Evolutionary conservation across 1,140 invertebrate species (phyloP).

Genomic region (Danaus melanippus): DNA sequence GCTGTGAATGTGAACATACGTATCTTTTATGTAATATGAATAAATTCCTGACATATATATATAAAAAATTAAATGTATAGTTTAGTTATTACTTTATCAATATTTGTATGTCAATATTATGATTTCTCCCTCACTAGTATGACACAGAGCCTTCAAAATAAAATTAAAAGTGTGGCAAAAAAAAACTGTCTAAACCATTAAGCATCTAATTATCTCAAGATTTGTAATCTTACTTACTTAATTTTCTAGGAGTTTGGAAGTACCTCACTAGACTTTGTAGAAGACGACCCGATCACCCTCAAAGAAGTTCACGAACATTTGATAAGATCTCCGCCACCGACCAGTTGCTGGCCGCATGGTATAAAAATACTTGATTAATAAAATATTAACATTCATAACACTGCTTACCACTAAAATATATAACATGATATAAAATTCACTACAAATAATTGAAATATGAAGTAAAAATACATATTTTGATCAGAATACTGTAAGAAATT

Average conservation of each 20-base stretch:
- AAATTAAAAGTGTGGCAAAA: background rate
- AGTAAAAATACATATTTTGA: too few relatives aligned
- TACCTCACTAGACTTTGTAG: slow-evolving; percentile 72
- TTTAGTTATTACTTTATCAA: too few relatives aligned
- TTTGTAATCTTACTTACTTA: slow-evolving; percentile 3
- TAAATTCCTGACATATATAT: too few relatives aligned
- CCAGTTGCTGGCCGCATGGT: slow-evolving; percentile 77
- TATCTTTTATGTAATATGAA: too few relatives aligned
- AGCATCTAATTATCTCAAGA: background rate
- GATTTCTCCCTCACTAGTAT: background rate
- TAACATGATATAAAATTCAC: too few relatives aligned
- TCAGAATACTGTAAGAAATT: too few relatives aligned
- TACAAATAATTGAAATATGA: too few relatives aligned
- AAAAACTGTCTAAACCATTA: background rate
- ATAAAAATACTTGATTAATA: slow-evolving; percentile 10
- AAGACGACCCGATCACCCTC: slow-evolving; percentile 79
- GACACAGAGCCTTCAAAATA: background rate
- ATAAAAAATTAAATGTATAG: too few relatives aligned
- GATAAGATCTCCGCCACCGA: slow-evolving; percentile 85
- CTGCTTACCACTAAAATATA: background rate
- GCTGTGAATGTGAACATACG: too few relatives aligned
- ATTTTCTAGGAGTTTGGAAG: slow-evolving; percentile 77
- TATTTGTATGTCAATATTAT: too few relatives aligned
- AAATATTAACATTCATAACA: slow-evolving; percentile 12
- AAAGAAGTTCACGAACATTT: slow-evolving; percentile 87